Conservation (phyloP, 2,888 invertebrate genomes). For the Lasioglossum leucozonium region DNA sequence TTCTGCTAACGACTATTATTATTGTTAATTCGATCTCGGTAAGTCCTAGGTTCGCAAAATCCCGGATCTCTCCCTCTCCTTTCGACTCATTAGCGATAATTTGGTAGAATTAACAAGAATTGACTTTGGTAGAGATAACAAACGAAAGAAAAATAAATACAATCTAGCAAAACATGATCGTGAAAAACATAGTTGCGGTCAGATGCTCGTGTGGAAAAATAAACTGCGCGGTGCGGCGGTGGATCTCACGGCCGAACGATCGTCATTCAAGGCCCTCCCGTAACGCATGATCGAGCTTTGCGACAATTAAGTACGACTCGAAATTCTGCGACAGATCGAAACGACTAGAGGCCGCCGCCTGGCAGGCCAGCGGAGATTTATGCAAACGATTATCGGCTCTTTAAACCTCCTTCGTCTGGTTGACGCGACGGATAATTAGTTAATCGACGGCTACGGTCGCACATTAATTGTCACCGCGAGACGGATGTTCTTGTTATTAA, state of each 20-base stretch:
- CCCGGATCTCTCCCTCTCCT: no score
- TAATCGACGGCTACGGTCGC: not conserved
- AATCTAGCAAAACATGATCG: not conserved
- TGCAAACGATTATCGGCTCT: not conserved
- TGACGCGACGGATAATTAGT: not conserved
- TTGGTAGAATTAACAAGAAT: no score
- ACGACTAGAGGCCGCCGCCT: not conserved
- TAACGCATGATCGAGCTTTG: not conserved
- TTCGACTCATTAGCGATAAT: no score
- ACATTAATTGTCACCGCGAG: not conserved
- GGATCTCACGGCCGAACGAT: slow-evolving; percentile 2
- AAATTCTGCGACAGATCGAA: slow-evolving; percentile 8
- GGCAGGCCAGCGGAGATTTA: not conserved
- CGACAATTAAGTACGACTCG: not conserved
- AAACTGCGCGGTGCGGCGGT: not conserved
- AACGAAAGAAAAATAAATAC: no score
- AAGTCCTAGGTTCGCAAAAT: not conserved
- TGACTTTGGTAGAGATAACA: no score
- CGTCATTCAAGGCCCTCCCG: slow-evolving; percentile 24
- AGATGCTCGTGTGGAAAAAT: not conserved
- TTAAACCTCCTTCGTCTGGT: not conserved
- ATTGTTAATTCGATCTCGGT: not conserved
- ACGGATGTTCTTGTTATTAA: not conserved
- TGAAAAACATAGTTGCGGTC: not conserved
- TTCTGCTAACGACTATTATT: not conserved